Base-by-base conservation (phyloP, 2,888 invertebrate genomes). In the Parnassius mnemosyne region DNA sequence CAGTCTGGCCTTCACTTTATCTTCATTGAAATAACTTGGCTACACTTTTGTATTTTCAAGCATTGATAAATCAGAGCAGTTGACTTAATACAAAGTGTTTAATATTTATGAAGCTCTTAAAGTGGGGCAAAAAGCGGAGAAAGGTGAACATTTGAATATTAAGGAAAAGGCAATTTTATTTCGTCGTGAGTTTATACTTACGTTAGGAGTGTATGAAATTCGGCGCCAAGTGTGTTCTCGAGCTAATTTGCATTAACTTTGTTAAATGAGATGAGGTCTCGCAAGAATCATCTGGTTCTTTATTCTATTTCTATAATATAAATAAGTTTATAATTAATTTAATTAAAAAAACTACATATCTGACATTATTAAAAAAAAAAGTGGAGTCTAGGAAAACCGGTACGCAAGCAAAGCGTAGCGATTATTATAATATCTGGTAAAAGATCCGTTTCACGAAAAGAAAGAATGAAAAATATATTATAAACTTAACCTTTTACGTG, bases 161-260 rank as follows among this genome's bases (percentile, higher is more conserved):
- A 25, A 25, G 25, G 41, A 41, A 13, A 42, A 43, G 42, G 42
- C 42, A 42, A 53, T 49, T 34, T 56, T 41, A 47, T 56, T 56
- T 47, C 41, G 47, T 56, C n/a, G 25, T n/a, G 47, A 49, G 43
- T 43, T 53, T 42, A 16, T 13, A 42, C 10, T 16, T 42, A 43
- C 42, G 10, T 12, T 43, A 2, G 16, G 25, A 20, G 51, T 11
- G 11, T 51, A 51, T 25, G 11, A 20, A 51, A 12, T 25, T 51
- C 13, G 16, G 34, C 42, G 53, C 42, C 53, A 49, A 49, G 49
- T 49, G 16, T 43, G 9, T 51, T 25, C 11, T 51, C 10, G 11
- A 43, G 50, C 9, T 50, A 13, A 50, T 57, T 50, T 57, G 57
- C 57, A 57, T 57, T 12, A 42, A 50, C 49, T 50, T 50, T 57